Conservation (phyloP, 2,888 invertebrate genomes). For the Caenorhabditis drosophilae region DNA sequence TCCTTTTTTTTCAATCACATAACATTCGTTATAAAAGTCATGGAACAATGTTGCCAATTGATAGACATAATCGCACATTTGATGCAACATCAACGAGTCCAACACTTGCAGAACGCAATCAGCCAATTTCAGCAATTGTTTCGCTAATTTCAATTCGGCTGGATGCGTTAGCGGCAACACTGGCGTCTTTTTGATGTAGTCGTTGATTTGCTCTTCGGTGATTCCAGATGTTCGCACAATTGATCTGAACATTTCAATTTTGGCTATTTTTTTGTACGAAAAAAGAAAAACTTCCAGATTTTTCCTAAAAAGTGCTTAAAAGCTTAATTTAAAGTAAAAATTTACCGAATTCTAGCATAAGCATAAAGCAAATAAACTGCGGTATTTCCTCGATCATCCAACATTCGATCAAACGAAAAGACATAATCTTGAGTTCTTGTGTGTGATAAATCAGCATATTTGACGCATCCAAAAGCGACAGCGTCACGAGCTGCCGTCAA, state of each 20-base stretch:
- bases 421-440: constrained; percentile 89
- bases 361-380: constrained; percentile 96
- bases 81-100: constrained; percentile 71
- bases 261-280: no score
- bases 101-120: constrained; percentile 84
- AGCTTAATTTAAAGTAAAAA: neutral
- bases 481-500: constrained; percentile 74
- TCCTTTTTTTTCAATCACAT: constrained; percentile 89
- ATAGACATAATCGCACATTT: constrained; percentile 92
- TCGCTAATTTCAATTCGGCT: constrained; percentile 92
- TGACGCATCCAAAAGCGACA: constrained; percentile 96
- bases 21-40: constrained; percentile 96
- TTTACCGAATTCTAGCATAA: constrained; percentile 86
- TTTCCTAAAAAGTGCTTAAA: neutral
- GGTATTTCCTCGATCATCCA: constrained; percentile 97
- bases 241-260: no score
- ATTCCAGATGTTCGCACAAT: constrained; percentile 72
- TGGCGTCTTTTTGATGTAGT: constrained; percentile 75
- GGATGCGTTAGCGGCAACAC: constrained; percentile 79
- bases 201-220: constrained; percentile 72
- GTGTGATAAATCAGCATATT: constrained; percentile 94
- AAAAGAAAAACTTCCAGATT: neutral
- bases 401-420: constrained; percentile 98
- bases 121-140: constrained; percentile 82
- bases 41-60: constrained; percentile 89